Evolutionary conservation across 2,888 invertebrate genomes (phyloP), one percentile per base, ranked within the genome.

Genomic region (Mystacides longicornis): DNA sequence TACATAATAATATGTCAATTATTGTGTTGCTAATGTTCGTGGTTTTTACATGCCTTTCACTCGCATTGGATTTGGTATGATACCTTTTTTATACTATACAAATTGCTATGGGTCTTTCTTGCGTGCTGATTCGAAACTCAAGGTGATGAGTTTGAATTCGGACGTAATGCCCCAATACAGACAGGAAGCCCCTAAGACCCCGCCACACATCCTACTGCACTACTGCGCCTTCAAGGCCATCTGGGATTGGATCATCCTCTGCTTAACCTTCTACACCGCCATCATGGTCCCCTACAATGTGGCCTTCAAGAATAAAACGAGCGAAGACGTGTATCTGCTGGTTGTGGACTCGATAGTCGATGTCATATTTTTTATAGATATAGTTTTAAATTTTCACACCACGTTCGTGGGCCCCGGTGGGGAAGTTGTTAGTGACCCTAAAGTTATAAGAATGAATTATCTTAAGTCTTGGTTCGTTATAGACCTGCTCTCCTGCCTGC

Each of bases 221-320:
- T 99, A 99, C 81, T 98, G 97, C 83, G 94, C 97, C 69, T 98
- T 98, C 83, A 94, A 98, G 82, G 92, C 93, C 68, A 93, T 94
- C 73, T 98, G 97, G 96, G 97, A 98, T 81, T 99, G 99, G 99
- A 93, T 99, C 75, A 99, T 99, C 74, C 86, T 99, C 67, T 93
- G 95, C 79, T 85, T 99, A 72, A 99, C 99, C 67, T 98, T 99
- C 83, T 99, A 99, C 83, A 99, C 99, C 66, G 98, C 95, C 70
- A 93, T 96, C 74, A 86, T 86, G 93, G 97, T 98, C 69, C 99
- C 99, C 65, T 99, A 96, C 82, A 99, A 99, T 79, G 97, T 98
- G 70, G 97, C 99, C 72, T 99, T 99, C 83, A 96, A 97, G 81
- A 97, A 96, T 81, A 98, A 98, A 79, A 97, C 95, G 65, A 92